Evolutionary conservation across 2,797 vertebrate species (phyloP).

Genomic region (Rhinophrynus dorsalis): DNA sequence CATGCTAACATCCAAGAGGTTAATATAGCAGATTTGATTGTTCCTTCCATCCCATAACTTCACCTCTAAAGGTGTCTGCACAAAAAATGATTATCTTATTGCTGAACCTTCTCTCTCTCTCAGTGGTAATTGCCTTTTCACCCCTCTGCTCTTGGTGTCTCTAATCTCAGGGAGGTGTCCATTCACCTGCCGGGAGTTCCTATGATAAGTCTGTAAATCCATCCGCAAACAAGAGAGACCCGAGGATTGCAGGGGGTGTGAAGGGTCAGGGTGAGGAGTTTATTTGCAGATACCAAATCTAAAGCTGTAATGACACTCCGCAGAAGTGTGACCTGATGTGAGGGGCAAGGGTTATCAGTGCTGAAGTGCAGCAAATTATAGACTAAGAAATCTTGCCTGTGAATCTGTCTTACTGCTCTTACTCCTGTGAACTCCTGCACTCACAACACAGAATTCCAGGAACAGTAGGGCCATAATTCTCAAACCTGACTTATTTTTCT

Average conservation of each 20-base stretch:
- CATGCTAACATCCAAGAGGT: too few species aligned
- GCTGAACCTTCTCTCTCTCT: too few species aligned
- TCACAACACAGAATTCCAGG: too few species aligned
- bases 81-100: too few species aligned
- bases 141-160: neutral
- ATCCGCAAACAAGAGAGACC: neutral
- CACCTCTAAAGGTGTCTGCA: too few species aligned
- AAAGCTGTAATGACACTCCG: neutral
- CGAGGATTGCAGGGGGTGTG: neutral
- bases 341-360: neutral
- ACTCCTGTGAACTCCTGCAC: neutral
- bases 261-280: constrained; percentile 1
- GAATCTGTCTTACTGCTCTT: neutral
- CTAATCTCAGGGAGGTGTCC: neutral
- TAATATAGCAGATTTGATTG: too few species aligned
- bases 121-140: too few species aligned
- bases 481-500: too few species aligned
- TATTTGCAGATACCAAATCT: neutral
- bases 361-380: neutral
- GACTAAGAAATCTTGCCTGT: neutral
- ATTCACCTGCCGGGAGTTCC: neutral
- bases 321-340: neutral
- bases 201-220: neutral
- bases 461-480: too few species aligned
- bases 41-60: too few species aligned